phyloP scores from a whole-genome alignment of 2,888 invertebrate genomes.

The Caradrina clavipalpis region DNA sequence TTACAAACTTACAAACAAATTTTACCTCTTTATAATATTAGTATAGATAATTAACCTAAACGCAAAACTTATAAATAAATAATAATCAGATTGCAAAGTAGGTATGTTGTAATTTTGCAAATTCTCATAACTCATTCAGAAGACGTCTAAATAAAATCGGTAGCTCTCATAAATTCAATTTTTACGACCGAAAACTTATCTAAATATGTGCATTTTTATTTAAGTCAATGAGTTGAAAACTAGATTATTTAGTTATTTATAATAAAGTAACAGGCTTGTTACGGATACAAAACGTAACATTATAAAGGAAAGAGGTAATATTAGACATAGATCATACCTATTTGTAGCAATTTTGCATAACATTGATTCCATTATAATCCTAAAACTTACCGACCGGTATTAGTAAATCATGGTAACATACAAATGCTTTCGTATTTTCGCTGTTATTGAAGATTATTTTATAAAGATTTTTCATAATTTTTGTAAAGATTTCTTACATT shows the following conservation, averaged over 20 bases:
- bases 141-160: neutral
- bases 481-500: no score
- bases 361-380: no score
- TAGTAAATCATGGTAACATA: no score
- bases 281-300: neutral
- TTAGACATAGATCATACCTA: neutral
- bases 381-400: no score
- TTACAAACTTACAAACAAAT: no score
- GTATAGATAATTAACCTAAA: no score
- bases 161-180: slow-evolving; percentile 6
- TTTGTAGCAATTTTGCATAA: neutral
- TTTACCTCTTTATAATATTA: no score
- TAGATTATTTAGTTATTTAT: slow-evolving; percentile 1
- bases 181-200: neutral
- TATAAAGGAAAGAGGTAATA: neutral
- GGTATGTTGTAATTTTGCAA: neutral
- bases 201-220: slow-evolving; percentile 15
- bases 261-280: neutral
- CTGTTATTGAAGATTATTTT: no score
- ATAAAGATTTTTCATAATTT: no score
- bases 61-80: no score
- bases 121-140: slow-evolving; percentile 1
- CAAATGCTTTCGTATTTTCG: no score
- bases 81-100: no score
- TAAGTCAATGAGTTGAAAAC: neutral